Conservation (phyloP, 2,113 vertebrate genomes). For the Hippocampus barbouri region DNA sequence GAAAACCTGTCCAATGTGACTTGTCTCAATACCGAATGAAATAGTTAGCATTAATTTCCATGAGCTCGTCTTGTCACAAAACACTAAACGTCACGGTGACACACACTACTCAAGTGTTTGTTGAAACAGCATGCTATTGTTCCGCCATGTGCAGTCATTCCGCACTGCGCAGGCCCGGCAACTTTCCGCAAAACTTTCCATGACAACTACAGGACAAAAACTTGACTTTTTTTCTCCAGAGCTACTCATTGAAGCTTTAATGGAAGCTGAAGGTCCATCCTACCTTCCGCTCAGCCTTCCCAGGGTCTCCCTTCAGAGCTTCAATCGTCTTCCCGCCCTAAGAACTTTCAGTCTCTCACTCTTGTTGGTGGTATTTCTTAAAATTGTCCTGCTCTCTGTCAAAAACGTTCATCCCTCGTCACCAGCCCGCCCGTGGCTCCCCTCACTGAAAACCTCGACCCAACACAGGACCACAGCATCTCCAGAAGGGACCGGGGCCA, state of each 20-base stretch:
- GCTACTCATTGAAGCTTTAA: neutral
- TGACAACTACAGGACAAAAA: neutral
- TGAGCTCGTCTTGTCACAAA: conserved; percentile 34
- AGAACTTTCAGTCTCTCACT: conserved; percentile 12
- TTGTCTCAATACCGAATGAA: neutral
- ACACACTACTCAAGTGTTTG: conserved; percentile 50
- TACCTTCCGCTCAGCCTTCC: conserved; percentile 11
- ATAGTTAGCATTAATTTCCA: neutral
- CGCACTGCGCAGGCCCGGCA: neutral
- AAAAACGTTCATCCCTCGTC: conserved; percentile 35
- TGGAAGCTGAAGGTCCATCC: neutral
- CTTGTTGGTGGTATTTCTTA: conserved; percentile 7
- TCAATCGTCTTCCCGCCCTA: conserved; percentile 8
- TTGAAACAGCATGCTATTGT: conserved; percentile 60
- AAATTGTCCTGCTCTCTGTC: conserved; percentile 8
- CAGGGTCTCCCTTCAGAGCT: conserved; percentile 7
- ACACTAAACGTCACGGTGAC: conserved; percentile 29
- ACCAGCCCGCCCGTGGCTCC: conserved; percentile 57
- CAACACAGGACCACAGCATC: conserved; percentile 52
- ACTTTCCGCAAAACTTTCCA: neutral
- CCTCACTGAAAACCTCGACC: conserved; percentile 62
- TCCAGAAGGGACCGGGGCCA: conserved; percentile 38
- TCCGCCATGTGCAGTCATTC: conserved; percentile 12
- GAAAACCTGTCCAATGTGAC: neutral
- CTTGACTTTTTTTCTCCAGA: neutral